Percentiles rank a stretch among this genome's conserved stretches.
phyloP scores from a whole-genome alignment of 2,888 invertebrate species.

The Ophion obscuratus region DNA sequence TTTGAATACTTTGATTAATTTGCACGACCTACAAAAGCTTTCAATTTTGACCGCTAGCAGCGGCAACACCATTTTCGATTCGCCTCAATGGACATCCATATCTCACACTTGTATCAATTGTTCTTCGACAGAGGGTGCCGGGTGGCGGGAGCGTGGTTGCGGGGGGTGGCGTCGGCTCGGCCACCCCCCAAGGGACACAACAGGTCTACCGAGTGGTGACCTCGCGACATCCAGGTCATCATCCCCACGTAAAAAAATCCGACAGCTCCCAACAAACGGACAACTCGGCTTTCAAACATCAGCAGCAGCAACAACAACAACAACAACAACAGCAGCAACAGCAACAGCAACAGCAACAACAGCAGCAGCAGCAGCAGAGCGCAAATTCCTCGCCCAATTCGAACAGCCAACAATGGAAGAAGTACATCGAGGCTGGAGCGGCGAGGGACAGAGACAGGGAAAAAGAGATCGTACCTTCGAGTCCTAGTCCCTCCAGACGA shows the following conservation, averaged over 20 bases:
- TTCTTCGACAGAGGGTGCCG: slow-evolving; percentile 78
- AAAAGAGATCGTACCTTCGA: slow-evolving; percentile 80
- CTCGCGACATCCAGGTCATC: slow-evolving; percentile 80
- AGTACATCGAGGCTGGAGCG: slow-evolving; percentile 84
- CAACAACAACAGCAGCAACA: slow-evolving; percentile 70
- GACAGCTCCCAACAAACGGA: slow-evolving; percentile 86
- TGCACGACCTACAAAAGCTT: too few species aligned
- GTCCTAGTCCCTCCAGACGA: slow-evolving; percentile 82
- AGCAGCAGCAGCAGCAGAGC: slow-evolving; percentile 70
- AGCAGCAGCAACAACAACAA: slow-evolving; percentile 74
- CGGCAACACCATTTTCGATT: too few species aligned
- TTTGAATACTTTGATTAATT: too few species aligned
- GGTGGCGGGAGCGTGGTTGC: slow-evolving; percentile 80
- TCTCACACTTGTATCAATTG: background rate
- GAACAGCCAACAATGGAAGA: slow-evolving; percentile 85
- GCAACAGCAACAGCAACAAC: slow-evolving; percentile 56
- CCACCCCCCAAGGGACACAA: slow-evolving; percentile 83
- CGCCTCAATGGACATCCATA: background rate
- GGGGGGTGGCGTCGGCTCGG: slow-evolving; percentile 83
- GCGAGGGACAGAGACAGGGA: slow-evolving; percentile 81
- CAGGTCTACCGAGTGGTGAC: slow-evolving; percentile 82
- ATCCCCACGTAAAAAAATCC: slow-evolving; percentile 83
- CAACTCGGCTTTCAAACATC: slow-evolving; percentile 84
- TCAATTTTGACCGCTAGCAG: too few species aligned
- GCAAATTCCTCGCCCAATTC: slow-evolving; percentile 77